phyloP scores from a whole-genome alignment of 2,888 invertebrate genomes.

The Lampropteryx suffumata region DNA sequence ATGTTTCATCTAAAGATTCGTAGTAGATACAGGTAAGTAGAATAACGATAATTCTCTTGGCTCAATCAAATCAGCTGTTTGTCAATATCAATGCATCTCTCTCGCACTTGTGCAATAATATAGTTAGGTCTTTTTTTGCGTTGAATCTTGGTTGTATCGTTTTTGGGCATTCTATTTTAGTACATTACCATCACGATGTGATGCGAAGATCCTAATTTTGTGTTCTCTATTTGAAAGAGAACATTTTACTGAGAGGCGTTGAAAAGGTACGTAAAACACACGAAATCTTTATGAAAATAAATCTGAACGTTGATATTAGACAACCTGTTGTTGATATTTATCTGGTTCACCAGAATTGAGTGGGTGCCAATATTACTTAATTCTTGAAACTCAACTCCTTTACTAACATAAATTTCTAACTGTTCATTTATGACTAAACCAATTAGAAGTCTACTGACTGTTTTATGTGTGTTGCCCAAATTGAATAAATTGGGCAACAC shows the following conservation, averaged over 20 bases:
- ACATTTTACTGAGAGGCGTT: constrained; percentile 49
- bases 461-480: too few species aligned
- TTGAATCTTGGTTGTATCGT: constrained; percentile 67
- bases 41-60: too few species aligned
- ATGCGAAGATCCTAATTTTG: constrained; percentile 73
- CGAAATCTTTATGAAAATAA: too few species aligned
- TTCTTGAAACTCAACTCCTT: constrained; percentile 16
- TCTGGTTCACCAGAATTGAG: constrained; percentile 3
- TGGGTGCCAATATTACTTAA: constrained; percentile 9
- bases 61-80: constrained; percentile 66
- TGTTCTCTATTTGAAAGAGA: constrained; percentile 55
- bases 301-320: background rate
- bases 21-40: too few species aligned
- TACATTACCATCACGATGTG: constrained; percentile 79
- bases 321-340: constrained; percentile 10
- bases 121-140: constrained; percentile 61
- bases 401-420: constrained; percentile 25
- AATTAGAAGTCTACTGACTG: too few species aligned
- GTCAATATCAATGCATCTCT: constrained; percentile 69
- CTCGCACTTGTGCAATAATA: constrained; percentile 53
- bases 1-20: too few species aligned
- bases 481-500: too few species aligned
- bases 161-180: constrained; percentile 82
- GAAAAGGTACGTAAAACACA: constrained; percentile 53
- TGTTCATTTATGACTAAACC: constrained; percentile 23